Evolutionary conservation across 2,113 vertebrate genomes (phyloP).

Genomic region (Isichthys henryi): DNA sequence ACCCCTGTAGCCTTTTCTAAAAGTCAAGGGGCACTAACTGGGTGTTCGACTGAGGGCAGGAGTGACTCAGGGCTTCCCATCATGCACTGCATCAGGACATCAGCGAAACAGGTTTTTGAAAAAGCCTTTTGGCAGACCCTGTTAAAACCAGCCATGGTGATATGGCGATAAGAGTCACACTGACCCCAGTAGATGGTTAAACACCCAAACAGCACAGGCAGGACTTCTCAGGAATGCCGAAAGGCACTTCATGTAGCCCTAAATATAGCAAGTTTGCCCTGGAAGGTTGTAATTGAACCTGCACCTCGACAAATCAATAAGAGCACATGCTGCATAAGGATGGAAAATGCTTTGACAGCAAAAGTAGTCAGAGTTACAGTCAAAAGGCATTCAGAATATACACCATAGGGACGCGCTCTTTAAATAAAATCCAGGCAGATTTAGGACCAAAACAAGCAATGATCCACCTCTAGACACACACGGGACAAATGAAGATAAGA

Average conservation of each 20-base stretch:
- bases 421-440: neutral
- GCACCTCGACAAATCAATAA: neutral
- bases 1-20: neutral
- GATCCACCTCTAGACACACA: neutral
- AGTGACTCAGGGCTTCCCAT: neutral
- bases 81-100: neutral
- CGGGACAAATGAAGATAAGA: neutral
- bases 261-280: neutral
- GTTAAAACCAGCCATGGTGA: neutral
- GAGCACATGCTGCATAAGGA: neutral
- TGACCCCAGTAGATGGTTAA: neutral
- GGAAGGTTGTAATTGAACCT: neutral
- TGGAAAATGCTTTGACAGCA: neutral
- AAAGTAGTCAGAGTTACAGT: neutral
- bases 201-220: neutral
- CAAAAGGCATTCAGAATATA: neutral
- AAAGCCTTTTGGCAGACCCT: neutral
- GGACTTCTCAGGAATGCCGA: neutral
- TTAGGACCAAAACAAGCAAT: neutral
- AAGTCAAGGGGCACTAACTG: neutral
- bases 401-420: neutral
- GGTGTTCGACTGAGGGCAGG: neutral
- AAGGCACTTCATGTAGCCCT: neutral
- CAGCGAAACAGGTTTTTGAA: neutral
- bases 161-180: neutral